Evolutionary conservation across 2,797 vertebrate genomes (phyloP), one percentile per base, ranked within the genome.

Genomic region (Urophycis tenuis): DNA sequence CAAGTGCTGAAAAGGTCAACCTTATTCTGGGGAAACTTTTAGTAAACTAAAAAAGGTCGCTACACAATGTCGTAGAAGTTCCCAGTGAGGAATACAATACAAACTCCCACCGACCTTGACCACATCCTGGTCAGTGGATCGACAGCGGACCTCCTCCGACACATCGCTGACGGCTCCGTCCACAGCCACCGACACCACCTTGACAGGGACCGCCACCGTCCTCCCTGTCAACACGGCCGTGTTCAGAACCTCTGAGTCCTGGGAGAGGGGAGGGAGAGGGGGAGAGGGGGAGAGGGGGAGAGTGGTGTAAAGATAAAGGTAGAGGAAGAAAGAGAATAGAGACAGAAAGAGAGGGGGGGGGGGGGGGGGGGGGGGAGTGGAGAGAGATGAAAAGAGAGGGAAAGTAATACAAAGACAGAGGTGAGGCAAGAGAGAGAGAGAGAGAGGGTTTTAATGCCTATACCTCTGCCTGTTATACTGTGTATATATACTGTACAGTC

Each of bases 211-310:
- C 0, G 95, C 94, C 64, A 98, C 97, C 0, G 94, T 95, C 81
- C 91, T 96, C 22, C 97, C 97, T 0, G 96, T 99, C 75, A 99
- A 92, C 72, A 98, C 91, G 0, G 97, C 97, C 0, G 97, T 99
- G 91, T 99, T 99, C 83, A 99, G 87, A 72, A 99, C 95, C 88
- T 98, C 96, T 0, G 91, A 94, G 88, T 98, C 96, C 97, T 99
- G 90, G 0, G 31, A 74, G 60, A 49, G 72, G 2, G 41, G 72
- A 17, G 73, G 36, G 64, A 39, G 72, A 74, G 77, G 73, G 25
- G 30, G 3, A 69, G 34, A 29, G 35, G 25, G 53, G 74, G 1
- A 77, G 41, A 53, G 49, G 19, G 41, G 49, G 5, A 45, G 41
- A 45, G 14, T 17, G 41, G 17, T 9, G 12, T 2, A 45, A 15